Conservation (phyloP, 2,113 vertebrate genomes). For the Paedocypris sp. region DNA sequence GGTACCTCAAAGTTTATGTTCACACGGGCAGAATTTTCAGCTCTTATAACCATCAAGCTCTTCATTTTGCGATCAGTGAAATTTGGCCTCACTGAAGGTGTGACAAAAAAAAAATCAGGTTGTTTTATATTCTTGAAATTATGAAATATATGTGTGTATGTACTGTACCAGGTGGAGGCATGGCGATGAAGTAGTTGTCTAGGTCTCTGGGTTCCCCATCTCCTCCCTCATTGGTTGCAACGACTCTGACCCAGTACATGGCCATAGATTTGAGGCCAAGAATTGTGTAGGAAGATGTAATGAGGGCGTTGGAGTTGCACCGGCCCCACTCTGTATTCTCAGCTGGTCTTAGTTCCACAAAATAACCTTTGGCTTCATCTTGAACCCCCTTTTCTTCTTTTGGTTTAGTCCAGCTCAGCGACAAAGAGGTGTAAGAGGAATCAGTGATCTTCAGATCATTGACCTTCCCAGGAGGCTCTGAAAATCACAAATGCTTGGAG, state of each 20-base stretch:
- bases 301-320: conserved; percentile 57
- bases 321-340: conserved; percentile 62
- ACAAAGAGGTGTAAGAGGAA: conserved; percentile 63
- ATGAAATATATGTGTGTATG: background rate
- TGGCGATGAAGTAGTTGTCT: conserved; percentile 53
- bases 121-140: no score
- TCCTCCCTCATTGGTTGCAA: conserved; percentile 63
- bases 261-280: conserved; percentile 65
- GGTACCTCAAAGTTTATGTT: conserved; percentile 70
- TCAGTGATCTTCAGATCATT: conserved; percentile 66
- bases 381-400: conserved; percentile 49
- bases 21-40: conserved; percentile 61
- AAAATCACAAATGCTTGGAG: conserved; percentile 21
- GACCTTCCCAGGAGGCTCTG: conserved; percentile 69
- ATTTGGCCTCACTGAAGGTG: conserved; percentile 62
- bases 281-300: conserved; percentile 54
- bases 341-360: conserved; percentile 66
- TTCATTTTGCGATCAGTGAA: conserved; percentile 64
- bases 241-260: conserved; percentile 66
- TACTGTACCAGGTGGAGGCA: conserved; percentile 53
- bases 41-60: conserved; percentile 60
- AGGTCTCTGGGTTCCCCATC: conserved; percentile 55
- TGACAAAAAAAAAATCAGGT: background rate
- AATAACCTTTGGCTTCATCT: conserved; percentile 65
- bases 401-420: conserved; percentile 69